Evolutionary conservation across 2,113 vertebrate species (phyloP).

Genomic region (Bubalus kerabau): DNA sequence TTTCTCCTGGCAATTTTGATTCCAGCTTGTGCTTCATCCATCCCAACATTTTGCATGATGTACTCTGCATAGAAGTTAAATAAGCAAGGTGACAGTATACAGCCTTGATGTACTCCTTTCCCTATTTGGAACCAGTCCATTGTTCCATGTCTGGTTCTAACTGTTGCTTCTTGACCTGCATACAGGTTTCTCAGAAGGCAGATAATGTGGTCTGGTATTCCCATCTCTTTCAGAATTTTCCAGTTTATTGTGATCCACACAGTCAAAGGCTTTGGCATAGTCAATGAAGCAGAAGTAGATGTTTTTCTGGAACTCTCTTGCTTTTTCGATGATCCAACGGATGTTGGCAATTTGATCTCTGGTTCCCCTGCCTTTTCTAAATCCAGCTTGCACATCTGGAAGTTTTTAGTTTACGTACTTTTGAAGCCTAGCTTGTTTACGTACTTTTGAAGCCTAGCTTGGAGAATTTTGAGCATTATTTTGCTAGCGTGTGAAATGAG

Average conservation of each 20-base stretch:
- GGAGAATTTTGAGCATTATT: neutral
- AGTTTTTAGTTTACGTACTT: neutral
- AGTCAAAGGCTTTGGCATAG: neutral
- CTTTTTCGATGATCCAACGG: neutral
- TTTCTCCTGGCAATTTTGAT: neutral
- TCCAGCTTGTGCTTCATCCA: rapidly evolving
- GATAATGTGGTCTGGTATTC: neutral
- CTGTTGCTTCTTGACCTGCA: neutral
- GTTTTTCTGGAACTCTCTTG: neutral
- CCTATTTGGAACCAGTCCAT: neutral
- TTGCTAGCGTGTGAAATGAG: neutral
- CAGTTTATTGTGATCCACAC: neutral
- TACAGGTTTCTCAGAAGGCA: neutral
- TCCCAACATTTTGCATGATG: neutral
- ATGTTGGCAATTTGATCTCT: neutral
- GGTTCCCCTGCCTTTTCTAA: neutral
- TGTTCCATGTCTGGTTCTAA: neutral
- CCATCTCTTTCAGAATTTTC: neutral
- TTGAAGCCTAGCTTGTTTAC: neutral
- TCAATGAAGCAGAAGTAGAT: neutral
- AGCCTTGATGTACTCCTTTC: neutral
- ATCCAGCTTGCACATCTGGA: neutral
- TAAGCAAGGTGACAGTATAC: neutral
- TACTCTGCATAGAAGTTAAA: neutral
- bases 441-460: neutral